Evolutionary conservation across 1,140 invertebrate species (phyloP), one percentile per base, ranked within the genome.

Genomic region (Papilio helenus): DNA sequence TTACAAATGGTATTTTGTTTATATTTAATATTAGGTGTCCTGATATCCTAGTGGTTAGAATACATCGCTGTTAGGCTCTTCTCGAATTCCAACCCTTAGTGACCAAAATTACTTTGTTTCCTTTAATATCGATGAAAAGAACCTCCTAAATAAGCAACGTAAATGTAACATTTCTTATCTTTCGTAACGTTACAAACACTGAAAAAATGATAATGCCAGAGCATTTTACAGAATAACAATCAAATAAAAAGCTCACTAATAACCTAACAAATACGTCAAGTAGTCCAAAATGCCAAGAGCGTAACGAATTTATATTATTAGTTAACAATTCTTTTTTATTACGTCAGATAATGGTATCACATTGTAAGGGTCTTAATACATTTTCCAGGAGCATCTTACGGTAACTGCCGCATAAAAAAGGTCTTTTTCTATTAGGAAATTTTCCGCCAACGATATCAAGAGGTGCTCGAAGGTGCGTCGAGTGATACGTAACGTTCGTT

Each of bases 401-500:
- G 46, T 76, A 76, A 76, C 73, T 76, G 73, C 49, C 73, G 46
- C 49, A 76, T 74, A 76, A 77, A 77, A 77, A 77, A 77, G 76
- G 76, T 77, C 76, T 77, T 61, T 77, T 77, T 77, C 55, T 61
- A 77, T 77, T 77, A 77, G 55, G 39, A 61, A 51, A 77, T 77
- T 77, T 77, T 77, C 34, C 44, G 51, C 9, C 58, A 39, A 44
- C n/a, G 29, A 77, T 77, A 65, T 77, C 76, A 61, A 77, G 58
- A 65, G 76, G 76, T 77, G 12, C 76, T 77, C 55, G 34, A 65
- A 77, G 76, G 76, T 77, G 44, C 77, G 73, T 82, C 61, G 81
- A 80, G 78, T 83, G 81, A 83, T 83, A 82, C 73, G 79, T 82
- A 80, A 87, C 79, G 79, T 83, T 82, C 79, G 77, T 78, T 82